phyloP scores from a whole-genome alignment of 2,888 invertebrate genomes.

The Diploptera punctata region DNA sequence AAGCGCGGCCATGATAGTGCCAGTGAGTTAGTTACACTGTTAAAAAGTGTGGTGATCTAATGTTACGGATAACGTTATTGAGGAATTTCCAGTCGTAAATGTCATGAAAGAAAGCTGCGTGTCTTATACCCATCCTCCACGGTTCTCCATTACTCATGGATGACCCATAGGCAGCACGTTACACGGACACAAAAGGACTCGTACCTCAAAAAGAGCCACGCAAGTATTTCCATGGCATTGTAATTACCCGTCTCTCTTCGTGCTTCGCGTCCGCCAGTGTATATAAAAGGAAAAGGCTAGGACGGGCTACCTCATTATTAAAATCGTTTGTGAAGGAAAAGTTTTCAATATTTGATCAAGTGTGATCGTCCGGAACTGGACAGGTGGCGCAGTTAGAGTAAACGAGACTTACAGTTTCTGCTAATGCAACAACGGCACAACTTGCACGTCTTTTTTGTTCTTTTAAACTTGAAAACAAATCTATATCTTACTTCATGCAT shows the following conservation, averaged over 20 bases:
- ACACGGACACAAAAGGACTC: constrained; percentile 28
- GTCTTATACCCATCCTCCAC: too few species aligned
- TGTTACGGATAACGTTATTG: too few species aligned
- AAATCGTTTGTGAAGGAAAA: constrained; percentile 43
- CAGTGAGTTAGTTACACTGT: too few species aligned
- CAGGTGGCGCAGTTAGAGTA: constrained; percentile 35
- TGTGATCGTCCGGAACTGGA: constrained; percentile 41
- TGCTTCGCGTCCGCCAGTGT: constrained; percentile 7
- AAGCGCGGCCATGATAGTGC: too few species aligned
- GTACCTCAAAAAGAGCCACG: constrained; percentile 21
- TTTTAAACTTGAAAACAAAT: too few species aligned
- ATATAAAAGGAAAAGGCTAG: constrained; percentile 29
- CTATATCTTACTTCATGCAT: too few species aligned
- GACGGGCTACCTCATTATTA: constrained; percentile 40
- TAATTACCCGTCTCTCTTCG: constrained; percentile 34
- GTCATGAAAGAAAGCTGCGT: too few species aligned
- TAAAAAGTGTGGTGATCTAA: too few species aligned
- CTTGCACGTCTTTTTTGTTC: too few species aligned
- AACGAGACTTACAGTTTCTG: constrained; percentile 15
- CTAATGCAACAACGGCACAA: neutral
- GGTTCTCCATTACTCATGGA: constrained; percentile 35
- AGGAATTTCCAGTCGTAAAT: too few species aligned
- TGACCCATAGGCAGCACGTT: constrained; percentile 3
- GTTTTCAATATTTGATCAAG: constrained; percentile 44
- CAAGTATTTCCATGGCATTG: constrained; percentile 27